A percentile compares a stretch with the other conserved stretches of the same genome.
phyloP scores from a whole-genome alignment of 2,797 vertebrate species.

The Epinephelus awoara region DNA sequence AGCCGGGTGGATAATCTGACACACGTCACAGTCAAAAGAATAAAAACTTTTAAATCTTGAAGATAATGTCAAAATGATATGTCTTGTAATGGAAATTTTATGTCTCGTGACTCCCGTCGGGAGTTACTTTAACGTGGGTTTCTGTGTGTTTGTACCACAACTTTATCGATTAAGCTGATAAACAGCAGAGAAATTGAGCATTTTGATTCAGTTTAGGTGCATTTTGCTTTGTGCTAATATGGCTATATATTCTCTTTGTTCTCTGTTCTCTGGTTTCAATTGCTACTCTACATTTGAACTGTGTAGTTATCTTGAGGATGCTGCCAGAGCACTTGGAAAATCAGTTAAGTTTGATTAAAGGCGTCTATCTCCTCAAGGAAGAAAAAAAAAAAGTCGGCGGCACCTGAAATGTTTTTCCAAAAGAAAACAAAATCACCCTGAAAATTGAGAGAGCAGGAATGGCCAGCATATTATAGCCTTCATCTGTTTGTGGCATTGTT shows the following conservation, averaged over 20 bases:
- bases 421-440: constrained; percentile 63
- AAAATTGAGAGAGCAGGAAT: constrained; percentile 72
- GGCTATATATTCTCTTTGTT: constrained; percentile 10
- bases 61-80: constrained; percentile 73
- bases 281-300: background rate
- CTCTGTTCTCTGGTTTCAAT: constrained; percentile 9
- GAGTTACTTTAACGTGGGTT: constrained; percentile 38
- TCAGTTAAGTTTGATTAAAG: constrained; percentile 10
- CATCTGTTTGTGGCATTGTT: constrained; percentile 88
- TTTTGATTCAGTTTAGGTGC: constrained; percentile 4
- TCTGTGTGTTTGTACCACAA: constrained; percentile 39
- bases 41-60: constrained; percentile 74
- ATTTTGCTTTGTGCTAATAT: constrained; percentile 13
- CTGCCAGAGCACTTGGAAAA: background rate
- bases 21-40: constrained; percentile 70
- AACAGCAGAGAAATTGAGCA: background rate
- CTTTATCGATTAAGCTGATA: constrained; percentile 45
- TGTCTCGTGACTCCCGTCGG: constrained; percentile 44
- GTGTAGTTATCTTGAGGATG: background rate
- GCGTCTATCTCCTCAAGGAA: background rate
- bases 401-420: constrained; percentile 56
- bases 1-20: constrained; percentile 80
- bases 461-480: constrained; percentile 76
- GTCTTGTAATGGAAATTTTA: constrained; percentile 57
- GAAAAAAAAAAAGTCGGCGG: constrained; percentile 25